phyloP scores from a whole-genome alignment of 2,888 invertebrate species.

The Unio delphinus region DNA sequence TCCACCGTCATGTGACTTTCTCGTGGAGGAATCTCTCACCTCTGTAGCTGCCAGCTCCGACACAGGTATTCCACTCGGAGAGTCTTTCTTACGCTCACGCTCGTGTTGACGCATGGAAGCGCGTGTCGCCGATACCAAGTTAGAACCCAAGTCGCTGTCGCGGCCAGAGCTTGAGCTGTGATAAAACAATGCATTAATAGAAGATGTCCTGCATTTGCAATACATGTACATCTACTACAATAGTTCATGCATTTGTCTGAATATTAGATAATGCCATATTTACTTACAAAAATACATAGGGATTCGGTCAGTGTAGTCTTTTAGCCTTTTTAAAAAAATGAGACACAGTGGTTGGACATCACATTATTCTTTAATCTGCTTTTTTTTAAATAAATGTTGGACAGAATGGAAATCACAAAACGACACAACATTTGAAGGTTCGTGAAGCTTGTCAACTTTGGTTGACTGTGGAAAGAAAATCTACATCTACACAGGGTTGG shows the following conservation, averaged over 20 bases:
- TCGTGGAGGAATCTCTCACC: conserved; percentile 23
- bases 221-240: background rate
- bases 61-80: conserved; percentile 29
- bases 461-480: too few species aligned
- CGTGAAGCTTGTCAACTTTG: too few species aligned
- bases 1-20: conserved; percentile 38
- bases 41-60: conserved; percentile 26
- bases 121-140: conserved; percentile 27
- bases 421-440: too few species aligned
- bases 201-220: conserved; percentile 3
- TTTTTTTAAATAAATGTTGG: background rate
- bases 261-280: too few species aligned
- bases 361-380: background rate
- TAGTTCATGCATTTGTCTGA: conserved; percentile 6
- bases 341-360: too few species aligned
- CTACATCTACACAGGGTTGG: too few species aligned
- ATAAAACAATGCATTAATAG: conserved; percentile 23
- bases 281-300: too few species aligned
- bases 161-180: conserved; percentile 54
- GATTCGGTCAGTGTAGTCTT: too few species aligned
- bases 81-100: conserved; percentile 41
- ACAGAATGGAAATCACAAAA: too few species aligned
- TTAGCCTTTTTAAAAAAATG: background rate
- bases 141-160: conserved; percentile 41
- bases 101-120: conserved; percentile 42